These are phyloP conservation scores for Diachasma alloeum DNA, from an alignment of 1,140 invertebrate species.

Conservation along the genomic window DNA sequence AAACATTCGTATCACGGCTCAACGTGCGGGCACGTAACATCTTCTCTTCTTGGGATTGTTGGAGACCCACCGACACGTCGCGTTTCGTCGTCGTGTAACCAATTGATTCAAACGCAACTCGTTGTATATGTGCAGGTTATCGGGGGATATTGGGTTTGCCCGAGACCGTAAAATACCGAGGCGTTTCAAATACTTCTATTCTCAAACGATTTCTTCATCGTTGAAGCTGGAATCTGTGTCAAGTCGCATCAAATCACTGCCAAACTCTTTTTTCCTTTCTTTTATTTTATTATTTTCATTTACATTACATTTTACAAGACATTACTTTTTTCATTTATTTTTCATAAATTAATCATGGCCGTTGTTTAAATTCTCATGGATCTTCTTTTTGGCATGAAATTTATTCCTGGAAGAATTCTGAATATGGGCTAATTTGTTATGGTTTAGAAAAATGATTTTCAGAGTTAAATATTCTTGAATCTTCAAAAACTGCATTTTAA, in stretches of 20 bases:
- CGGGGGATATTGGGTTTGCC: not conserved
- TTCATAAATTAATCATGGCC: too few relatives aligned
- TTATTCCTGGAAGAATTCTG: too few relatives aligned
- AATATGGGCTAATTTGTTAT: too few relatives aligned
- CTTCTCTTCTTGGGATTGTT: slow-evolving; percentile 46
- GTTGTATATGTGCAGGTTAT: slow-evolving; percentile 29
- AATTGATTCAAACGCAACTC: slow-evolving; percentile 20
- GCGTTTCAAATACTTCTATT: not conserved
- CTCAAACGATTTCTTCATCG: not conserved
- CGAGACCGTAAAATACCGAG: not conserved
- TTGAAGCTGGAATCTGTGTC: not conserved
- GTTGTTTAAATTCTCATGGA: too few relatives aligned
- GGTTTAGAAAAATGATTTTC: too few relatives aligned
- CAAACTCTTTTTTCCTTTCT: not conserved
- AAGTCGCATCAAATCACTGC: not conserved
- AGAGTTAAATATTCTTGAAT: too few relatives aligned
- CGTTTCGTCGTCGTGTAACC: slow-evolving; percentile 8
- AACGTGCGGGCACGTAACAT: slow-evolving; percentile 45
- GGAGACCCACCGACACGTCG: slow-evolving; percentile 12
- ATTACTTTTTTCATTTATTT: too few relatives aligned
- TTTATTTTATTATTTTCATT: not conserved
- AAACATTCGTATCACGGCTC: slow-evolving; percentile 42
- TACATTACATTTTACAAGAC: too few relatives aligned
- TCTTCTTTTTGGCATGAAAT: too few relatives aligned
- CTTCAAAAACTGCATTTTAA: too few relatives aligned